A percentile compares a stretch with the other conserved stretches of the same genome.
Conservation (phyloP, 2,797 vertebrate genomes). For the Neosalanx taihuensis region DNA sequence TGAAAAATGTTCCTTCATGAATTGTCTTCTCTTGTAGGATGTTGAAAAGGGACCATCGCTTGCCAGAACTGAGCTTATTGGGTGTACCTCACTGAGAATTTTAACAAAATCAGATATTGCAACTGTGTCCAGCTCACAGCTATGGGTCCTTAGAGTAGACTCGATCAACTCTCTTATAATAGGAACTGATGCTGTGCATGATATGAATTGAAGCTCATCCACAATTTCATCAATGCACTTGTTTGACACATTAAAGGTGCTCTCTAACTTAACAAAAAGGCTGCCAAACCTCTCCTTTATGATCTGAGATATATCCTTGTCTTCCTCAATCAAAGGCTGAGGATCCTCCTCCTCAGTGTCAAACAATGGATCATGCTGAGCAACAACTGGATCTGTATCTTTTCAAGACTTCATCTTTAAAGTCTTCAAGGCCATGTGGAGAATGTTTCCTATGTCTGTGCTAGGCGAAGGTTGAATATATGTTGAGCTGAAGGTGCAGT, state of each 20-base stretch:
- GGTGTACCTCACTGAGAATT: not conserved
- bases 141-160: not conserved
- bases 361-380: too few relatives aligned
- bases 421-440: constrained; percentile 21
- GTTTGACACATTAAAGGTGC: not conserved
- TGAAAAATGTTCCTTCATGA: not conserved
- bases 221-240: not conserved
- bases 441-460: constrained; percentile 29
- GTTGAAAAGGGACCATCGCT: not conserved
- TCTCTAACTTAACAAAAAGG: not conserved
- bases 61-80: not conserved
- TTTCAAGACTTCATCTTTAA: not conserved
- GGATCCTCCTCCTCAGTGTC: too few relatives aligned
- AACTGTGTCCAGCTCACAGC: not conserved
- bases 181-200: not conserved
- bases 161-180: not conserved
- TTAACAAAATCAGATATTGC: not conserved
- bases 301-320: not conserved
- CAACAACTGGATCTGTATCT: not conserved
- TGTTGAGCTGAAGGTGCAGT: too few relatives aligned
- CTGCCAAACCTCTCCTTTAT: not conserved
- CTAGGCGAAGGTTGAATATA: constrained; percentile 31
- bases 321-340: too few relatives aligned
- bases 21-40: not conserved
- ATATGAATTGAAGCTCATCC: not conserved